Evolutionary conservation across 2,113 vertebrate species (phyloP).

Genomic region (Bucco capensis): DNA sequence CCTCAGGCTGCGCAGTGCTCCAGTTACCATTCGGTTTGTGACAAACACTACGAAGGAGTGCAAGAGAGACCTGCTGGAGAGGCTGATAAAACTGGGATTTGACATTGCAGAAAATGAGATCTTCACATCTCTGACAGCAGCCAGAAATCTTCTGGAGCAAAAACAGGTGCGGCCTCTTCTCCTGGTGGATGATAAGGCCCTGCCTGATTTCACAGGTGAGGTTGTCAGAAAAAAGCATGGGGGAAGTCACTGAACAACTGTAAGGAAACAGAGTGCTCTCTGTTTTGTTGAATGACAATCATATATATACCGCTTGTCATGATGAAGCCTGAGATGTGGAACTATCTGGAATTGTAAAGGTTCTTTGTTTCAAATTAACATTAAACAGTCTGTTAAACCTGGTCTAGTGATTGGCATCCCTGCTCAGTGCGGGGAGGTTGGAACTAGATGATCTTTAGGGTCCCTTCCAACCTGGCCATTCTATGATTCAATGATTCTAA

Average conservation of each 20-base stretch:
- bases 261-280: accelerated
- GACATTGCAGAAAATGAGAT: constrained; percentile 89
- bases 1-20: constrained; percentile 79
- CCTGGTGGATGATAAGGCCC: constrained; percentile 85
- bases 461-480: no score
- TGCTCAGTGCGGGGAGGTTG: no score
- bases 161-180: constrained; percentile 84
- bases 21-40: constrained; percentile 86
- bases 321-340: neutral
- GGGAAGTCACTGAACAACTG: no score
- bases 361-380: neutral
- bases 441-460: no score
- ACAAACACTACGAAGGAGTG: constrained; percentile 97
- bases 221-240: neutral
- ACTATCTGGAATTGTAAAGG: neutral
- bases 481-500: no score
- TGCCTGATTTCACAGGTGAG: constrained; percentile 89
- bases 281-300: neutral
- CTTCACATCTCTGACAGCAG: constrained; percentile 93
- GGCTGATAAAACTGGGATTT: constrained; percentile 82
- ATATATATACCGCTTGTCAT: accelerated
- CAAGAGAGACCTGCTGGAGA: constrained; percentile 83
- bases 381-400: neutral
- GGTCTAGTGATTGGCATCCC: no score
- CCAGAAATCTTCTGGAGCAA: constrained; percentile 87